A percentile compares a stretch with the other conserved stretches of the same genome.
Evolutionary conservation across 2,888 invertebrate species (phyloP).

Genomic region (Bedellia somnulentella): DNA sequence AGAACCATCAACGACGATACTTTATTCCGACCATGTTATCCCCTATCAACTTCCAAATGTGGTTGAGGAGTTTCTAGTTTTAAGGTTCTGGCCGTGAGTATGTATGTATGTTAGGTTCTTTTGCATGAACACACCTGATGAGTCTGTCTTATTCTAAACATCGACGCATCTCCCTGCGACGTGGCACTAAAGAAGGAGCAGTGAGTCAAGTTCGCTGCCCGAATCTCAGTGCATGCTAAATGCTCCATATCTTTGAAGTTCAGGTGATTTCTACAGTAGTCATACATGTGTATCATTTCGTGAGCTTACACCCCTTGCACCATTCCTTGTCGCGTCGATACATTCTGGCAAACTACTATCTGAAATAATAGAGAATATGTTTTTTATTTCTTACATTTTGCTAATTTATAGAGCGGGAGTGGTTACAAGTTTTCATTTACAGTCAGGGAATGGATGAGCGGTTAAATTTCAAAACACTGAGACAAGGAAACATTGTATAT

Average conservation of each 20-base stretch:
- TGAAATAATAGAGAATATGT: slow-evolving; percentile 26
- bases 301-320: slow-evolving; percentile 84
- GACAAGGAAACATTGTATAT: too few relatives aligned
- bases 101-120: too few relatives aligned
- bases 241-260: slow-evolving; percentile 90
- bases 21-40: too few relatives aligned
- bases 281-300: slow-evolving; percentile 96
- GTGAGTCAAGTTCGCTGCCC: slow-evolving; percentile 92
- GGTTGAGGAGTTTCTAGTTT: too few relatives aligned
- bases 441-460: not conserved
- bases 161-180: slow-evolving; percentile 74
- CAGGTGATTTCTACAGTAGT: slow-evolving; percentile 84
- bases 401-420: too few relatives aligned
- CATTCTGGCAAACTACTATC: slow-evolving; percentile 92
- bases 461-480: too few relatives aligned
- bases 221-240: slow-evolving; percentile 91
- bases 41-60: too few relatives aligned
- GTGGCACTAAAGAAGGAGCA: slow-evolving; percentile 86
- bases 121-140: slow-evolving; percentile 66
- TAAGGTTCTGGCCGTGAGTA: too few relatives aligned
- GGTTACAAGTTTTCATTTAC: not conserved
- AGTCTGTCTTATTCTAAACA: slow-evolving; percentile 68
- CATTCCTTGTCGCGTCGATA: slow-evolving; percentile 66
- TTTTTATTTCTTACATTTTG: not conserved
- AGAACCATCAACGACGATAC: too few relatives aligned